phyloP scores from a whole-genome alignment of 2,113 vertebrate species.

The Mustela nigripes region DNA sequence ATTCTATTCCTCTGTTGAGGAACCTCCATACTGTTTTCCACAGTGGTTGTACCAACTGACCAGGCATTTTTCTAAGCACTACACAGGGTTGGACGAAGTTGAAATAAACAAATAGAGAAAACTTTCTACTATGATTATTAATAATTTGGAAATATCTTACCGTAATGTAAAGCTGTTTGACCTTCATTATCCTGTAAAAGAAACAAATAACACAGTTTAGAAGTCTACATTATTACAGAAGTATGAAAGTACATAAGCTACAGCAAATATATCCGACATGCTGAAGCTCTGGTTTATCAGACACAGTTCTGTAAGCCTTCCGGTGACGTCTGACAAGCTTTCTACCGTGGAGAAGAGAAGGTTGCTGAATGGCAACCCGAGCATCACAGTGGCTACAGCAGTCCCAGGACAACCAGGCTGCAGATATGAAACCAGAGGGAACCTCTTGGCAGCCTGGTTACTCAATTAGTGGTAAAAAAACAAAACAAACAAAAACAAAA shows the following conservation, averaged over 20 bases:
- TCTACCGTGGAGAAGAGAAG: background rate
- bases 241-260: conserved; percentile 14
- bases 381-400: background rate
- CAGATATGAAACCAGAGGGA: background rate
- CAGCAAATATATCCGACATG: background rate
- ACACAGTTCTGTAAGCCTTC: background rate
- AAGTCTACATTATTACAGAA: background rate
- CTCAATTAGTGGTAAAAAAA: background rate
- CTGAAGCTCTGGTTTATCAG: background rate
- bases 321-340: background rate
- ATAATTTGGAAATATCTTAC: conserved; percentile 89
- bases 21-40: background rate
- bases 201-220: conserved; percentile 84
- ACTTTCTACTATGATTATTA: conserved; percentile 20
- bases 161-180: conserved; percentile 98
- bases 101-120: conserved; percentile 32
- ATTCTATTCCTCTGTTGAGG: background rate
- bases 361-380: background rate
- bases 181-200: conserved; percentile 96
- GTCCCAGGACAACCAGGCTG: background rate
- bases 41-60: background rate
- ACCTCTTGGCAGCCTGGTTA: background rate
- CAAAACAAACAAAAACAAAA: background rate
- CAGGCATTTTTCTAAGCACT: conserved; percentile 24
- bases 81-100: background rate